Percentiles rank a stretch among this genome's conserved stretches.
Conservation (phyloP, 2,113 vertebrate species). For the Elephas maximus region DNA sequence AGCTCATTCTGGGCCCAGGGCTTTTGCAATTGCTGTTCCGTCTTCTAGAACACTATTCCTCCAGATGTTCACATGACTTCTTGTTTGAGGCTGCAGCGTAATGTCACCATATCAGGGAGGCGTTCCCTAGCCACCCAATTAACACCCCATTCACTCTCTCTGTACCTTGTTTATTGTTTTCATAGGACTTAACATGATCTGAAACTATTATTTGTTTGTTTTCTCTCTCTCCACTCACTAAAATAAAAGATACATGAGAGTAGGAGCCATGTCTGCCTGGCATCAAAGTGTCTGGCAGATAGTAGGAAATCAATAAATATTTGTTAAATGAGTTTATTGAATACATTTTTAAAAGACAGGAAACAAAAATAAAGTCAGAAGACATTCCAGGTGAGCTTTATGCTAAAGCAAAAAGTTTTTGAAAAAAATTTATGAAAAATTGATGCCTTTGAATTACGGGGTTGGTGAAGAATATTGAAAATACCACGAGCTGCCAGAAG, state of each 20-base stretch:
- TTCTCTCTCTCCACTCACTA: not conserved
- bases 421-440: too few relatives aligned
- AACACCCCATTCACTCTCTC: not conserved
- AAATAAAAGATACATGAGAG: not conserved
- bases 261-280: not conserved
- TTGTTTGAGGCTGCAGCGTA: too few relatives aligned
- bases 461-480: too few relatives aligned
- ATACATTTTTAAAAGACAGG: conserved; percentile 10
- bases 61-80: too few relatives aligned
- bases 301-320: not conserved
- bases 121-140: not conserved
- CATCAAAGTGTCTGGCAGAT: not conserved
- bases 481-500: too few relatives aligned
- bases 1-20: not conserved
- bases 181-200: not conserved
- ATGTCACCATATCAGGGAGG: too few relatives aligned
- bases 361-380: conserved; percentile 48
- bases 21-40: not conserved
- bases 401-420: conserved; percentile 12
- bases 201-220: not conserved
- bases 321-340: conserved; percentile 37
- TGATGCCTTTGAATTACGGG: too few relatives aligned
- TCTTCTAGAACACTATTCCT: not conserved
- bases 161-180: conserved; percentile 30
- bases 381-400: not conserved